Percentiles rank a stretch among this genome's conserved stretches.
phyloP scores from a whole-genome alignment of 2,797 vertebrate species.

The Hypotaenidia philippensis region DNA sequence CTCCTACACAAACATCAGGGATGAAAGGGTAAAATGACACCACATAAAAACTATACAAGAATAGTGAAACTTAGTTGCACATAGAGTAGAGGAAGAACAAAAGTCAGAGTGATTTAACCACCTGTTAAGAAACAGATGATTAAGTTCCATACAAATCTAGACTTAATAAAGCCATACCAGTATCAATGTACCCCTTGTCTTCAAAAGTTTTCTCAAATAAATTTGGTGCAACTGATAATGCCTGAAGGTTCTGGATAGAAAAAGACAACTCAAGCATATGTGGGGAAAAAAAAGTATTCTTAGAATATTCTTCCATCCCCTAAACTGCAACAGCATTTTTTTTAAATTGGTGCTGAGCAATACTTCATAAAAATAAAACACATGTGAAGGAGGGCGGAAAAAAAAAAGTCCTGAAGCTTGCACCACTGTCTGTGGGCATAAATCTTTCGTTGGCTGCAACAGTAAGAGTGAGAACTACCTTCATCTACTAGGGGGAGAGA shows the following conservation, averaged over 20 bases:
- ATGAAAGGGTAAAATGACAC: background rate
- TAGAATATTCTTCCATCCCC: accelerated
- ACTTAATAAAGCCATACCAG: background rate
- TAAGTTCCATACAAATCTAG: background rate
- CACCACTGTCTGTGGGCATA: background rate
- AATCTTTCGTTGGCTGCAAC: background rate
- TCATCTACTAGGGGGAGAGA: background rate
- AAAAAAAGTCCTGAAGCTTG: background rate
- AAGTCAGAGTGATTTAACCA: background rate
- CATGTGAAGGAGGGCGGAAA: background rate
- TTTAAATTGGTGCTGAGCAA: background rate
- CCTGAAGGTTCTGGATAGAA: background rate
- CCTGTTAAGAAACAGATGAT: background rate
- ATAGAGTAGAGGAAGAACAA: background rate
- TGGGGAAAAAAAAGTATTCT: background rate
- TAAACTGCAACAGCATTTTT: background rate
- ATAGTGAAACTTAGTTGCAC: background rate
- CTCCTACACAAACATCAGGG: background rate
- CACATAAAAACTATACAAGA: background rate
- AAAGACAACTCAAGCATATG: background rate
- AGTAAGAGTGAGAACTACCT: background rate
- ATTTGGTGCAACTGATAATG: background rate
- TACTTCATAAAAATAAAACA: background rate
- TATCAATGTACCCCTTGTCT: background rate
- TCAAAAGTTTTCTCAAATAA: background rate